Base-by-base conservation (phyloP, 2,113 vertebrate genomes). In the Mastomys coucha region DNA sequence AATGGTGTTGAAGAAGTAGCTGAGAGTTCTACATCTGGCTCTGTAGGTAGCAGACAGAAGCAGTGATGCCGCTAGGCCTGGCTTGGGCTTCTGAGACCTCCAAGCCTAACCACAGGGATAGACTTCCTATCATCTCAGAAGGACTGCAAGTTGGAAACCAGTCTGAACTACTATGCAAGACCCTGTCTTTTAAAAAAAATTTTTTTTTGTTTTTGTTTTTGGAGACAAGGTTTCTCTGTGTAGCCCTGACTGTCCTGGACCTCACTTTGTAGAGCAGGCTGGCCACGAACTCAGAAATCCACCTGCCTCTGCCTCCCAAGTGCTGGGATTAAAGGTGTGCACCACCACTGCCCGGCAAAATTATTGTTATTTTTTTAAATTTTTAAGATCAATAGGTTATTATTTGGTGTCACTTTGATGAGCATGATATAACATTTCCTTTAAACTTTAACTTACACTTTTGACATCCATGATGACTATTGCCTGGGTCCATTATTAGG, bases 381-480 rank as follows among this genome's bases (percentile, higher is more conserved):
- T 84, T 84, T 84, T 45, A 63, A 31, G 7, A 16, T 84, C n/a
- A 63, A 26, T 42, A 42, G 58, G 17, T 49, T 49, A 63, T 33
- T 67, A 69, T 39, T 7, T 84, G 28, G 58, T 63, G 14, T 42
- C 60, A 60, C 17, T 39, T 67, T 94, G 58, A 89, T 89, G 6
- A 81, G 7, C 92, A 76, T 95, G 88, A 88, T 91, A 28, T 39
- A 86, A 81, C 13, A 81, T 70, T 93, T 63, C n/a, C 51, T 81
- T 91, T 88, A 89, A 60, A 92, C 78, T 73, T 92, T 39, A 84
- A 81, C 19, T 77, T 67, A 78, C 1, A 20, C 65, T 89, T 69
- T 69, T 67, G 58, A 51, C 69, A 80, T 84, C 12, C 31, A 8
- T 49, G n/a, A 22, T 91, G 24, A 88, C 31, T 10, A 69, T 63